Evolutionary conservation across 2,113 vertebrate genomes (phyloP), one percentile per base, ranked within the genome.

Genomic region (Embiotoca jacksoni): DNA sequence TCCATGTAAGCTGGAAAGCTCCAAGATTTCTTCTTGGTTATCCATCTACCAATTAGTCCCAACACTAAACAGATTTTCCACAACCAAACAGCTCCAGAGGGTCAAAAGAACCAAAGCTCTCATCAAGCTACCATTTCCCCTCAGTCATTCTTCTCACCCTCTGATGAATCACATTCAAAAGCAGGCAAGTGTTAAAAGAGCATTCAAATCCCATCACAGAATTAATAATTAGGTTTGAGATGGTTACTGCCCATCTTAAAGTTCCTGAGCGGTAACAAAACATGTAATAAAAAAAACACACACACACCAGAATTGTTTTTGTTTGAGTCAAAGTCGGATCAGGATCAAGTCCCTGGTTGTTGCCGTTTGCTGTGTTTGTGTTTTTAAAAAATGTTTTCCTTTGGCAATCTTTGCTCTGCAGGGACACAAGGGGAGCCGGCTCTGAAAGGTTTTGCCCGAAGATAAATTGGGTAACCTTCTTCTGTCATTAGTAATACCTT

Each of bases 401-500:
- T 72, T 37, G 54, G 74, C 78, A 81, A 79, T 84, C 56, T 69
- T 63, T 10, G 50, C 82, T 93, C 84, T 83, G 74, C 83, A 74
- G 86, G 85, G 85, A 91, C 64, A 4, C 60, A 4, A 65, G 33
- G 36, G 70, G 75, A 80, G 79, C 80, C 65, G 78, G 62, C 81
- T 81, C 73, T 90, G 88, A 89, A 92, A 94, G 91, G 87, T 93
- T 94, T 93, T 55, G 89, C 91, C 89, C 15, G 83, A 93, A 95
- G 94, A 96, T 95, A 93, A 95, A 96, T 94, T 90, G 89, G 55
- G 80, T 94, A 94, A 94, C 94, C 95, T 95, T 94, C 86, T 90
- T 92, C 85, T 94, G 93, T 95, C 93, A 93, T 96, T 95, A 95
- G 94, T 90, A 91, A 93, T 91, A 91, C 88, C 91, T 94, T 91